A percentile compares a stretch with the other conserved stretches of the same genome.
phyloP scores from a whole-genome alignment of 2,113 vertebrate species.

The Willisornis vidua region DNA sequence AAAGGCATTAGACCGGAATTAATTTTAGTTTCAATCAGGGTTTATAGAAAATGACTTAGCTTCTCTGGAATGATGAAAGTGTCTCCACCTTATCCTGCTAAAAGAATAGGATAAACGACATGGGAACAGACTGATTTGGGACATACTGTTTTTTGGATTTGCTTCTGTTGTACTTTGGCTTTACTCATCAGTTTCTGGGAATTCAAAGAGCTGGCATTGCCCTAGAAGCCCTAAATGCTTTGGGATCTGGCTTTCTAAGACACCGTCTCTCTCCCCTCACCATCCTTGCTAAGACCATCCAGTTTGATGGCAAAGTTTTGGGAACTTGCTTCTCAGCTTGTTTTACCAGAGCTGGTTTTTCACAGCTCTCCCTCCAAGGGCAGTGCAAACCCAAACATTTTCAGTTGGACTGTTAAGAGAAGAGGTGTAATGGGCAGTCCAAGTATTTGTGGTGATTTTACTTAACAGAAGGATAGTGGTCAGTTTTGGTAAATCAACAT shows the following conservation, averaged over 20 bases:
- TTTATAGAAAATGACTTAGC: neutral
- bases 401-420: neutral
- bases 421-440: neutral
- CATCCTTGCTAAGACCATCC: neutral
- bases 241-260: neutral
- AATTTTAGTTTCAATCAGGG: neutral
- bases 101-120: neutral
- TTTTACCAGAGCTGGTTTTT: neutral
- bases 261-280: neutral
- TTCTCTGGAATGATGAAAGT: neutral
- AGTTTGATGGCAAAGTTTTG: neutral
- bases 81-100: neutral
- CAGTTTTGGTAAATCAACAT: neutral
- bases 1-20: constrained; percentile 2
- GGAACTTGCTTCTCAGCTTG: neutral
- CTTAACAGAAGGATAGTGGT: neutral
- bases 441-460: neutral
- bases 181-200: constrained; percentile 5
- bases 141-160: neutral
- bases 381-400: neutral
- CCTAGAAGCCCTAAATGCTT: neutral
- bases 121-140: neutral
- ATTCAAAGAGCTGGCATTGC: neutral
- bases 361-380: neutral
- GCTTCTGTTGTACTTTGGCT: neutral